Percentiles rank a stretch among this genome's conserved stretches.
These are phyloP conservation scores for Gorsachius goisagi DNA, from an alignment of 2,113 vertebrate genomes.

Conservation along the genomic window DNA sequence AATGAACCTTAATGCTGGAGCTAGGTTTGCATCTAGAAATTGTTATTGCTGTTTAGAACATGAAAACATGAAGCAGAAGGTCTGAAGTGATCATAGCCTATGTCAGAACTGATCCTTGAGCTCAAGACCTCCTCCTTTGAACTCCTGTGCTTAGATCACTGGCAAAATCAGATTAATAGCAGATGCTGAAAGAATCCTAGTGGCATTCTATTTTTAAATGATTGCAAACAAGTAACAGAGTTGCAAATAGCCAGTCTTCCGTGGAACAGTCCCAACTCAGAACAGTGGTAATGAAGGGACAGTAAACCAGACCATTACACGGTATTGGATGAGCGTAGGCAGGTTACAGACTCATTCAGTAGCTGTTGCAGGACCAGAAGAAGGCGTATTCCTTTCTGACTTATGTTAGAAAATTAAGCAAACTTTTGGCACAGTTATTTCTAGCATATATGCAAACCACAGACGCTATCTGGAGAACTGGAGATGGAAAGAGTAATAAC, in stretches of 20 bases:
- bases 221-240: background rate
- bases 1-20: background rate
- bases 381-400: background rate
- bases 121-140: background rate
- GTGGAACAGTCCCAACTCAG: background rate
- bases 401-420: background rate
- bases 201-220: background rate
- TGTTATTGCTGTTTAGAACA: background rate
- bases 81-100: background rate
- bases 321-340: background rate
- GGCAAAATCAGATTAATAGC: background rate
- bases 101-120: background rate
- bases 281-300: background rate
- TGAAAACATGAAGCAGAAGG: background rate
- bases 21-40: background rate
- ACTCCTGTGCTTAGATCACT: background rate
- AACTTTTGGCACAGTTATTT: background rate
- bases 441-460: background rate
- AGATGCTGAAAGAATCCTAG: background rate
- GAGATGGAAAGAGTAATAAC: background rate
- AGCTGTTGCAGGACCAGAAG: background rate
- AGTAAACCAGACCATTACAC: background rate
- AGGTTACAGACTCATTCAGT: background rate
- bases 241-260: background rate
- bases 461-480: background rate